Conservation (phyloP, 2,888 invertebrate species). For the Nephrotoma appendiculata region DNA sequence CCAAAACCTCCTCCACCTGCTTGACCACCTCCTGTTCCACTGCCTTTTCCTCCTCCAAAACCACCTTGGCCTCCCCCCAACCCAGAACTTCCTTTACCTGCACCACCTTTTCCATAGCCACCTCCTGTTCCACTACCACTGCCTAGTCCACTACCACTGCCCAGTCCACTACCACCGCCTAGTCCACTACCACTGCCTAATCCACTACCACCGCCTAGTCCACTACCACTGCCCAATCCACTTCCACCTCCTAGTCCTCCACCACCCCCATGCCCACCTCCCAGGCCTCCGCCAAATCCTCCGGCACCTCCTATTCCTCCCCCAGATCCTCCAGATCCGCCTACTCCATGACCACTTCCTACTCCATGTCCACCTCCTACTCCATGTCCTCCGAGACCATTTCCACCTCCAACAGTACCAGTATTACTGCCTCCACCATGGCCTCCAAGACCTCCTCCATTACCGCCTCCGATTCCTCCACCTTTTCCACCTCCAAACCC, state of each 20-base stretch:
- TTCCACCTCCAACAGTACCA: conserved; percentile 2
- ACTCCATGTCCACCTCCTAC: conserved; percentile 4
- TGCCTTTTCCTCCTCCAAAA: neutral
- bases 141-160: neutral
- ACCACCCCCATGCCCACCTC: conserved; percentile 3
- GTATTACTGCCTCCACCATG: neutral
- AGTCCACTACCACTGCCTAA: neutral
- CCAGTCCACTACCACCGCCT: neutral
- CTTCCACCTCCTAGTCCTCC: neutral
- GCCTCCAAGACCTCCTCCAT: neutral
- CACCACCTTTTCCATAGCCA: neutral
- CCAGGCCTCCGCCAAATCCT: conserved; percentile 6
- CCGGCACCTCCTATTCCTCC: conserved; percentile 6
- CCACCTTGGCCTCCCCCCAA: neutral
- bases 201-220: neutral
- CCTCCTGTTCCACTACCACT: neutral
- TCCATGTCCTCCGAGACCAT: conserved; percentile 2
- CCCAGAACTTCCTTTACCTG: neutral
- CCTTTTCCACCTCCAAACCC: neutral
- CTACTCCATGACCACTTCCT: conserved; percentile 1
- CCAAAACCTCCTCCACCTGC: neutral
- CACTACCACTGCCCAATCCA: conserved; percentile 1
- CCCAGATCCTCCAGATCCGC: conserved; percentile 5
- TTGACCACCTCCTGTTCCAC: neutral
- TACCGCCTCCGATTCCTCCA: conserved; percentile 4